Evolutionary conservation across 2,113 vertebrate species (phyloP).

Genomic region (Elaphurus davidianus): DNA sequence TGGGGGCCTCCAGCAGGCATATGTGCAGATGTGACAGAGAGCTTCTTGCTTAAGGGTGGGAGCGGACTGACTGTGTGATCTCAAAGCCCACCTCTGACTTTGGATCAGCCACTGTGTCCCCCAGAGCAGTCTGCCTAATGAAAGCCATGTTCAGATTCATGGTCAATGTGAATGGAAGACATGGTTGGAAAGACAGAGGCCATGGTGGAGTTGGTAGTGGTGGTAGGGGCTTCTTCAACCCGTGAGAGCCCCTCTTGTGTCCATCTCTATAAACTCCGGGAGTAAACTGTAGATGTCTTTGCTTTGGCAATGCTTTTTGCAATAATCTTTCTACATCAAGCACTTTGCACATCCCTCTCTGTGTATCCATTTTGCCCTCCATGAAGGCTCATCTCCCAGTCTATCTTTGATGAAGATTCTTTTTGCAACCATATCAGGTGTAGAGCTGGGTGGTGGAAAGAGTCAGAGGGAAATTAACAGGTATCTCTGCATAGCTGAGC

Average conservation of each 20-base stretch:
- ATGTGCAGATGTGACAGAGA: rapidly evolving
- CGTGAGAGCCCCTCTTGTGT: rapidly evolving
- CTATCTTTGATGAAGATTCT: background rate
- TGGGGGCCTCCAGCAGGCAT: too few relatives aligned
- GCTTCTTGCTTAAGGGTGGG: background rate
- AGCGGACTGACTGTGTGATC: background rate
- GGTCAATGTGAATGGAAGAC: constrained; percentile 56
- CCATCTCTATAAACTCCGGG: background rate
- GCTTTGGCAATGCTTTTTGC: background rate
- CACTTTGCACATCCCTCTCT: background rate
- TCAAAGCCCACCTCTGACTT: background rate
- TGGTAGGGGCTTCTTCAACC: background rate
- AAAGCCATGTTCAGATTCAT: constrained; percentile 59
- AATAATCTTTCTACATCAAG: background rate
- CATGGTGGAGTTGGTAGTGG: background rate
- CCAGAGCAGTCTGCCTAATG: constrained; percentile 47
- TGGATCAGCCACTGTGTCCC: background rate
- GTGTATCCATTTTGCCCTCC: too few relatives aligned
- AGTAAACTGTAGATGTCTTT: background rate
- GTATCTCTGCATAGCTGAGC: background rate
- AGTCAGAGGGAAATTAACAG: too few relatives aligned
- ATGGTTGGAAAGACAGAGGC: constrained; percentile 43
- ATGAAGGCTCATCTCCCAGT: background rate
- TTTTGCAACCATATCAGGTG: background rate
- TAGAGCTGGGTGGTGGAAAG: background rate